These are phyloP conservation scores for Alosa sapidissima DNA, from an alignment of 2,797 vertebrate species.

Conservation along the genomic window DNA sequence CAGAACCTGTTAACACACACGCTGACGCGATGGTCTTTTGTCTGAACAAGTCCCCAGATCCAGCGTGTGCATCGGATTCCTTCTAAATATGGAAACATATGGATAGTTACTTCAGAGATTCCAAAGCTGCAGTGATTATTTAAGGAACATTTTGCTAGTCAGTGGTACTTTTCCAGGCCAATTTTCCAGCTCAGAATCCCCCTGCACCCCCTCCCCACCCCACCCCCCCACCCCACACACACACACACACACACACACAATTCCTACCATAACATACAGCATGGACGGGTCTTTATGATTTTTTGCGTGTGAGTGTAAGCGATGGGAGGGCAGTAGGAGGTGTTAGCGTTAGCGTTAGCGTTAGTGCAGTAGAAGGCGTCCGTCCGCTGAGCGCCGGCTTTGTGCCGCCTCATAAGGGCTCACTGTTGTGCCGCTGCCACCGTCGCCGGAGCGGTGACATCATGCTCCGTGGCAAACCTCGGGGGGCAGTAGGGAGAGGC, in stretches of 20 bases:
- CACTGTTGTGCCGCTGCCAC: slow-evolving; percentile 18
- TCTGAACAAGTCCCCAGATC: not conserved
- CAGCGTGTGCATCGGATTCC: not conserved
- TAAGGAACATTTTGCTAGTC: slow-evolving; percentile 17
- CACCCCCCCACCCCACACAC: not conserved
- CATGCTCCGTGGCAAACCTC: slow-evolving; percentile 32
- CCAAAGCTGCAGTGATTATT: slow-evolving; percentile 13
- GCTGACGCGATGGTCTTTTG: not conserved
- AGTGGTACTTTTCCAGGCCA: slow-evolving; percentile 13
- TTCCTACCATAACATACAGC: not conserved
- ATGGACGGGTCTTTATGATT: not conserved
- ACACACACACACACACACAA: slow-evolving; percentile 6
- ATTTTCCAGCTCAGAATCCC: not conserved
- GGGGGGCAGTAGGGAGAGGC: not conserved
- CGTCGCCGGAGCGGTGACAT: slow-evolving; percentile 37
- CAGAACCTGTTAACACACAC: not conserved
- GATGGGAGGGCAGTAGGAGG: not conserved
- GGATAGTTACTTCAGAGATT: slow-evolving; percentile 1
- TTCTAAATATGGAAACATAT: slow-evolving; percentile 16
- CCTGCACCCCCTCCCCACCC: not conserved
- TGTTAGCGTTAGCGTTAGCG: not conserved
- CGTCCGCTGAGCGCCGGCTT: slow-evolving; percentile 23
- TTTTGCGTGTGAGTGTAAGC: slow-evolving; percentile 34
- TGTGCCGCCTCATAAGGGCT: slow-evolving; percentile 43
- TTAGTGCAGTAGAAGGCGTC: not conserved